A percentile compares a stretch with the other conserved stretches of the same genome.
phyloP scores from a whole-genome alignment of 2,888 invertebrate genomes.

The Schizaphis graminum region DNA sequence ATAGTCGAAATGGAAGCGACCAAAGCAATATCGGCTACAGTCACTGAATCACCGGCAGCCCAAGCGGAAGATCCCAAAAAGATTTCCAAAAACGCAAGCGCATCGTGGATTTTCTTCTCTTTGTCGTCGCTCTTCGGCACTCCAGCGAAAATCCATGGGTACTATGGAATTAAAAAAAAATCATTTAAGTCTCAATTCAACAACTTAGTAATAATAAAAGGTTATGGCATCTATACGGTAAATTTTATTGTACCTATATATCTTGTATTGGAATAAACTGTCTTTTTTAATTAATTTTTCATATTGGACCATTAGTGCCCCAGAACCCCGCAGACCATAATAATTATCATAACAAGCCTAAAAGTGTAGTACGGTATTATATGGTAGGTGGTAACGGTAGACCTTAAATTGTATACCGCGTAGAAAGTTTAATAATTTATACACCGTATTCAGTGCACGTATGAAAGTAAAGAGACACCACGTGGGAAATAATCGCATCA shows the following conservation, averaged over 20 bases:
- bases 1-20: slow-evolving; percentile 79
- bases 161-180: slow-evolving; percentile 71
- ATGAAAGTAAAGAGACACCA: background rate
- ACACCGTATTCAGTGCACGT: background rate
- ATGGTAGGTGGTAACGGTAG: background rate
- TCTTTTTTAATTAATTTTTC: background rate
- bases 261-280: background rate
- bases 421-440: background rate
- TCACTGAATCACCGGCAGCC: slow-evolving; percentile 80
- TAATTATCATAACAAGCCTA: background rate
- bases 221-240: background rate
- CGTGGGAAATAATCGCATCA: background rate
- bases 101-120: slow-evolving; percentile 78
- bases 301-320: background rate
- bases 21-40: slow-evolving; percentile 83
- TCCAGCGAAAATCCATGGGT: slow-evolving; percentile 77
- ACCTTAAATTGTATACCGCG: background rate
- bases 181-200: too few relatives aligned
- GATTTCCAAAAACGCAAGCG: slow-evolving; percentile 79
- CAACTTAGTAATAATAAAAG: background rate
- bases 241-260: background rate
- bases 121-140: slow-evolving; percentile 78
- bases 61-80: slow-evolving; percentile 78
- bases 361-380: background rate
- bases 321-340: background rate